Percentiles rank a stretch among this genome's conserved stretches.
Evolutionary conservation across 1,140 invertebrate genomes (phyloP).

Genomic region (Euura saliciscinereae): DNA sequence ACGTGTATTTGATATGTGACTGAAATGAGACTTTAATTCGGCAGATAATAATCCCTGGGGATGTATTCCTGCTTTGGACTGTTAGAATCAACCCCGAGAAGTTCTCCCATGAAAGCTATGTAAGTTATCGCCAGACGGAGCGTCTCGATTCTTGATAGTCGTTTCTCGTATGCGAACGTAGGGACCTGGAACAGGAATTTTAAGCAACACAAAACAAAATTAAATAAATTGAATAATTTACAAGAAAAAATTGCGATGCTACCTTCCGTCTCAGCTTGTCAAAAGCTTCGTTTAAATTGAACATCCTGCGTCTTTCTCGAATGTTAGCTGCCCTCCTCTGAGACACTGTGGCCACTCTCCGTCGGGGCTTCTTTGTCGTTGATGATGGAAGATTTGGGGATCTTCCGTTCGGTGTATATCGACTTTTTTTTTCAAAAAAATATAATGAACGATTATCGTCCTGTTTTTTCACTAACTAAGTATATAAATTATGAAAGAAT

Average conservation of each 20-base stretch:
- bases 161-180: constrained; percentile 98
- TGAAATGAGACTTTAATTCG: constrained; percentile 39
- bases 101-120: constrained; percentile 95
- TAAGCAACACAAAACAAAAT: neutral
- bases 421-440: constrained; percentile 29
- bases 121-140: constrained; percentile 96
- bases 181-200: constrained; percentile 72
- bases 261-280: constrained; percentile 89
- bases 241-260: neutral
- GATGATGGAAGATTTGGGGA: constrained; percentile 52
- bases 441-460: neutral
- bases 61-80: constrained; percentile 56
- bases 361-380: constrained; percentile 77
- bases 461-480: neutral
- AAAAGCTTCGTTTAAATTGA: constrained; percentile 97
- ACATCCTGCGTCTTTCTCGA: constrained; percentile 92
- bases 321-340: constrained; percentile 93
- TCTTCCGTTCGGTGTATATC: constrained; percentile 51
- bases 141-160: constrained; percentile 97
- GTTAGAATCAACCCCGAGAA: constrained; percentile 65
- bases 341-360: constrained; percentile 87
- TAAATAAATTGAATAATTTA: neutral
- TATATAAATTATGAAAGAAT: too few species aligned
- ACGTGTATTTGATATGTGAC: too few species aligned
- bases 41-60: constrained; percentile 58